These are phyloP conservation scores for Platysternon megacephalum DNA, from an alignment of 2,113 vertebrate genomes.

Conservation along the genomic window DNA sequence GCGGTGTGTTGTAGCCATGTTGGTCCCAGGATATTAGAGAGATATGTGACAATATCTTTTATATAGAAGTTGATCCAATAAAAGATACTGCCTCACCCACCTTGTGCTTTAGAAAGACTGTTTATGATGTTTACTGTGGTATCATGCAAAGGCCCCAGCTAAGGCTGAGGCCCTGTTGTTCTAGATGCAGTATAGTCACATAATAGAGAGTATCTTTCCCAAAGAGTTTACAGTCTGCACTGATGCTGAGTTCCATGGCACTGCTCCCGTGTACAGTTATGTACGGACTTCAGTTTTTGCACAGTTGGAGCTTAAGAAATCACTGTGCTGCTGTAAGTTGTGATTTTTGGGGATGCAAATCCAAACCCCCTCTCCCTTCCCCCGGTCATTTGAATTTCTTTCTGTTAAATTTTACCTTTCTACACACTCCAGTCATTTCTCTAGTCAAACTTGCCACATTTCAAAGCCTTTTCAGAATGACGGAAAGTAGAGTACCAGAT, in stretches of 20 bases:
- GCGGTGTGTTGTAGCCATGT: neutral
- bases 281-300: neutral
- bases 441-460: neutral
- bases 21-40: neutral
- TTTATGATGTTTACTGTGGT: neutral
- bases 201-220: no score
- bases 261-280: neutral
- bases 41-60: neutral
- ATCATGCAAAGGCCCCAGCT: neutral
- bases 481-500: neutral
- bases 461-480: neutral
- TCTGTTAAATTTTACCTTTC: neutral
- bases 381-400: neutral
- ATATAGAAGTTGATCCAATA: neutral
- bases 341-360: neutral
- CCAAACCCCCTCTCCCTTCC: neutral
- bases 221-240: neutral
- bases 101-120: neutral
- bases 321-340: neutral
- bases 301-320: neutral
- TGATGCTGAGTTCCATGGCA: neutral
- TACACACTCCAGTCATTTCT: neutral
- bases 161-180: neutral
- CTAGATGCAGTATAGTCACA: neutral
- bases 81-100: neutral